These are phyloP conservation scores for Clarias macrocephalus DNA, from an alignment of 2,113 vertebrate genomes.

Conservation along the genomic window DNA sequence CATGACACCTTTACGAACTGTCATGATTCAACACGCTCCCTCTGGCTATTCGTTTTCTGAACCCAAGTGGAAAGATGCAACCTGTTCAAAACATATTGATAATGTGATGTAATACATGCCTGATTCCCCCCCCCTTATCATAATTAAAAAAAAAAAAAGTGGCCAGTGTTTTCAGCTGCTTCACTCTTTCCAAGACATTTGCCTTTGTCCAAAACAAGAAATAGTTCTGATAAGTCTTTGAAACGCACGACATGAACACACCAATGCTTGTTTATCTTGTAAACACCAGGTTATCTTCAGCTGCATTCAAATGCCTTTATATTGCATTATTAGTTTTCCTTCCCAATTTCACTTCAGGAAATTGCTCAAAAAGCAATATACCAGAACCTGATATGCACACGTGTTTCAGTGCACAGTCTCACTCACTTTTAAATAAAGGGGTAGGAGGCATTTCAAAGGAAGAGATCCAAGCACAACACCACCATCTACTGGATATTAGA, in stretches of 20 bases:
- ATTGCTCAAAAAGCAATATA: not conserved
- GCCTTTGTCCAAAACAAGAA: not conserved
- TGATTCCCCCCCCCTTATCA: not conserved
- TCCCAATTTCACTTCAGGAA: not conserved
- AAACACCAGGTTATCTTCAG: not conserved
- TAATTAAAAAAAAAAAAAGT: not conserved
- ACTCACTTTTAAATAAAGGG: not conserved
- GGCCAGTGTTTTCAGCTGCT: not conserved
- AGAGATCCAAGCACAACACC: not conserved
- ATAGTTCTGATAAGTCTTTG: not conserved
- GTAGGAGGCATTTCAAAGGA: not conserved
- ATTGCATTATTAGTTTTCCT: not conserved
- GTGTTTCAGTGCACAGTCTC: not conserved
- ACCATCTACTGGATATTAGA: conserved; percentile 13
- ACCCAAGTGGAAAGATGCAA: not conserved
- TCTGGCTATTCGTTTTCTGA: not conserved
- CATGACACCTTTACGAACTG: not conserved
- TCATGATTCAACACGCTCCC: not conserved
- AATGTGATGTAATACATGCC: not conserved
- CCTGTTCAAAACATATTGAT: not conserved
- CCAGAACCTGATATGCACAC: not conserved
- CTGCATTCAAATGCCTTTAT: not conserved
- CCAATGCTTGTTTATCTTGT: not conserved
- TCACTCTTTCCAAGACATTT: not conserved
- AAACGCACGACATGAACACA: not conserved